These are phyloP conservation scores for Drosophila siamana DNA, from an alignment of 2,888 invertebrate species.

Conservation along the genomic window DNA sequence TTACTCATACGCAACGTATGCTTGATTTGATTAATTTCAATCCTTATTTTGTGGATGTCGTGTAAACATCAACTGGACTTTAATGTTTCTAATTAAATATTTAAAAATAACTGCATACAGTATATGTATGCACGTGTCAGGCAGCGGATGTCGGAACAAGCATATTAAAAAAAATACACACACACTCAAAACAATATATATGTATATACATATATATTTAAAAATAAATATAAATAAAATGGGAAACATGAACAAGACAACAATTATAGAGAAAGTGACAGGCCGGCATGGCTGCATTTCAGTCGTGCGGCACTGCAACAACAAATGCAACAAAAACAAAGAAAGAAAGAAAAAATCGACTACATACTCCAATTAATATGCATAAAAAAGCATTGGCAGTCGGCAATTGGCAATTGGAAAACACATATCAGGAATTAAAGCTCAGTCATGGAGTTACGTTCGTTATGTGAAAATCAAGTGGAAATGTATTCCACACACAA, in stretches of 20 bases:
- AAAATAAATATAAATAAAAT: slow-evolving; percentile 53
- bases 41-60: background rate
- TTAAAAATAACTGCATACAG: slow-evolving; percentile 41
- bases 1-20: slow-evolving; percentile 35
- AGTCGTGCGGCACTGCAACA: slow-evolving; percentile 20
- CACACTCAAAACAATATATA: too few relatives aligned
- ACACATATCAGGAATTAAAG: slow-evolving; percentile 37
- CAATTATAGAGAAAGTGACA: slow-evolving; percentile 75
- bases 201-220: too few relatives aligned
- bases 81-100: slow-evolving; percentile 53
- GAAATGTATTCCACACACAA: slow-evolving; percentile 22
- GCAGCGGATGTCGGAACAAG: slow-evolving; percentile 53
- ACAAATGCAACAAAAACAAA: slow-evolving; percentile 9
- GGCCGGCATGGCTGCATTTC: slow-evolving; percentile 38
- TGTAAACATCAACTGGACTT: slow-evolving; percentile 9
- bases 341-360: slow-evolving; percentile 19
- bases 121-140: slow-evolving; percentile 29
- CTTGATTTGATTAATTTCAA: slow-evolving; percentile 15
- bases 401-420: slow-evolving; percentile 23
- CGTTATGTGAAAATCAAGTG: slow-evolving; percentile 11
- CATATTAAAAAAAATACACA: slow-evolving; percentile 6
- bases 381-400: slow-evolving; percentile 22
- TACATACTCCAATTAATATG: slow-evolving; percentile 60
- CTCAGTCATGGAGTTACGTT: slow-evolving; percentile 5
- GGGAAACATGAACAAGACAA: slow-evolving; percentile 63